phyloP scores from a whole-genome alignment of 2,888 invertebrate species.

The Patella depressa region DNA sequence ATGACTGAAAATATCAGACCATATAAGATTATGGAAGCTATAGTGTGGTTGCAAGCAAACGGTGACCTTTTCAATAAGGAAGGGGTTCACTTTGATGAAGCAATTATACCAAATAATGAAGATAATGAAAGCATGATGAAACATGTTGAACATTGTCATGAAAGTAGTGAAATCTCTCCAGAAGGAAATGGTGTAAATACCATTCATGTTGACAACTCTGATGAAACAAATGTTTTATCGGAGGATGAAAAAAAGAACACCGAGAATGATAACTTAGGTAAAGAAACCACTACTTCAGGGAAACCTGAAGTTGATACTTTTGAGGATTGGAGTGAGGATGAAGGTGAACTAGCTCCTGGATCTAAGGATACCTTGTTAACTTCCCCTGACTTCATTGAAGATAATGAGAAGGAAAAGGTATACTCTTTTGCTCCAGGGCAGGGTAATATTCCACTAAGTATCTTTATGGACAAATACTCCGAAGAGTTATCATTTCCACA shows the following conservation, averaged over 20 bases:
- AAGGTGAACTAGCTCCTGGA: neutral
- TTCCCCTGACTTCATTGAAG: neutral
- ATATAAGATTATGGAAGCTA: constrained; percentile 13
- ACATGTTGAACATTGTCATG: neutral
- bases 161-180: neutral
- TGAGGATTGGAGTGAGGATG: neutral
- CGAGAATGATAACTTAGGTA: too few species aligned
- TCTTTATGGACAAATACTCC: neutral
- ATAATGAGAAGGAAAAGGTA: neutral
- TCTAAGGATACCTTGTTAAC: neutral
- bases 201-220: too few species aligned
- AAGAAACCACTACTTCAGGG: too few species aligned
- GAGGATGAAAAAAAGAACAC: too few species aligned
- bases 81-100: too few species aligned
- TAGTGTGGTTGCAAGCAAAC: neutral
- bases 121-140: neutral
- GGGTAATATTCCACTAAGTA: too few species aligned
- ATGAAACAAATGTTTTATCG: too few species aligned
- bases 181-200: too few species aligned
- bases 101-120: neutral
- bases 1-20: constrained; percentile 11
- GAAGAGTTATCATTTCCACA: constrained; percentile 21
- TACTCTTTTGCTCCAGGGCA: too few species aligned
- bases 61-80: neutral
- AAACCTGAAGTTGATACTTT: too few species aligned